A percentile compares a stretch with the other conserved stretches of the same genome.
Conservation (phyloP, 1,140 invertebrate genomes). For the Eriocheir sinensis region DNA sequence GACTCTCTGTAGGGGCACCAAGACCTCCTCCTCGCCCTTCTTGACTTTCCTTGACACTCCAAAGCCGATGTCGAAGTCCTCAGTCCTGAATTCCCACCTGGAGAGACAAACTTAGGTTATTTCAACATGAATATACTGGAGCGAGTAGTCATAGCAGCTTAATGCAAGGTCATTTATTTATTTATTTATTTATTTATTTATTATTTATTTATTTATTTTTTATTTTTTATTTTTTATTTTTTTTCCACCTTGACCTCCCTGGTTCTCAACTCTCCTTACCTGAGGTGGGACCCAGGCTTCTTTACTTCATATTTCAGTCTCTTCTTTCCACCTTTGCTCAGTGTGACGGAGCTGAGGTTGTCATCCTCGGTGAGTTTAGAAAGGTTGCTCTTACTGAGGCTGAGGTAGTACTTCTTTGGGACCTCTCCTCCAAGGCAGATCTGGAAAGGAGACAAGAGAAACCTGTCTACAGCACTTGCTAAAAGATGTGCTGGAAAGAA, state of each 20-base stretch:
- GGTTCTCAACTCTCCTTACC: slow-evolving; percentile 47
- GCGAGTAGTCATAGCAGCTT: no score
- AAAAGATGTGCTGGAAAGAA: no score
- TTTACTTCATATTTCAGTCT: slow-evolving; percentile 70
- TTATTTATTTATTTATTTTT: no score
- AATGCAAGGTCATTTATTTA: not conserved
- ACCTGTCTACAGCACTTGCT: not conserved
- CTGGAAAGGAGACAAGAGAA: slow-evolving; percentile 15
- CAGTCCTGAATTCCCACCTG: slow-evolving; percentile 72
- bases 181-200: slow-evolving; percentile 9
- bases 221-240: no score
- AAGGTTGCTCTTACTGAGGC: slow-evolving; percentile 70
- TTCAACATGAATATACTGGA: no score
- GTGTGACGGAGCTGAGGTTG: slow-evolving; percentile 50
- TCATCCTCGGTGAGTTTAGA: slow-evolving; percentile 52
- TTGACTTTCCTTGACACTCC: slow-evolving; percentile 67
- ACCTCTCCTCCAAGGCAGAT: slow-evolving; percentile 73
- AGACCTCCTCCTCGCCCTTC: slow-evolving; percentile 63
- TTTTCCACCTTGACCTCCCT: no score
- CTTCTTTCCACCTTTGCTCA: slow-evolving; percentile 71
- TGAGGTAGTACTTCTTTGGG: slow-evolving; percentile 70
- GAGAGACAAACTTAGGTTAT: not conserved
- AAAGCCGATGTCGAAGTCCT: slow-evolving; percentile 74
- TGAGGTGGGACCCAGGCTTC: slow-evolving; percentile 67
- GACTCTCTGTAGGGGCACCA: slow-evolving; percentile 71